Evolutionary conservation across 2,797 vertebrate species (phyloP).

Genomic region (Oreonectes daqikongensis): DNA sequence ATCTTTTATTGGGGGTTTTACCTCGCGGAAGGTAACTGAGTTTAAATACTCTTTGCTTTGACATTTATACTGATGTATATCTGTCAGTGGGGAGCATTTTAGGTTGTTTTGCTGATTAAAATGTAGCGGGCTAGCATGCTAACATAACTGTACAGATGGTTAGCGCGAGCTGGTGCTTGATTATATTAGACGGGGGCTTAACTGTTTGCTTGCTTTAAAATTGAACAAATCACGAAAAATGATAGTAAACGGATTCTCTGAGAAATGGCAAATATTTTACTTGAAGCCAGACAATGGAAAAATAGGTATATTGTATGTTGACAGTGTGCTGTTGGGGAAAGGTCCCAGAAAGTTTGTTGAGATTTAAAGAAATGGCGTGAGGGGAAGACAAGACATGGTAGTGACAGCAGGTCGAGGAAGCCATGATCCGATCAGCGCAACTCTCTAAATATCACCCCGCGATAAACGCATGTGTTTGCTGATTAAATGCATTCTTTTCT

Average conservation of each 20-base stretch:
- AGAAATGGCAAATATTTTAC: slow-evolving; percentile 34
- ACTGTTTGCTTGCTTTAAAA: slow-evolving; percentile 22
- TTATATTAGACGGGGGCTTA: slow-evolving; percentile 16
- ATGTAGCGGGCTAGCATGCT: slow-evolving; percentile 49
- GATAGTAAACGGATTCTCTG: neutral
- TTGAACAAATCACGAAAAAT: slow-evolving; percentile 1
- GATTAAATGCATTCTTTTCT: neutral
- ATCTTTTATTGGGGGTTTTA: slow-evolving; percentile 52
- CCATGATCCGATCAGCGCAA: slow-evolving; percentile 72
- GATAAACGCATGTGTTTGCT: neutral
- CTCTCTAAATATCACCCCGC: slow-evolving; percentile 21
- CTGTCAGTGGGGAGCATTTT: neutral
- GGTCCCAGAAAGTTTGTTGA: slow-evolving; percentile 52
- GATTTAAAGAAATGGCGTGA: slow-evolving; percentile 58
- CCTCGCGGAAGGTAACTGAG: slow-evolving; percentile 57
- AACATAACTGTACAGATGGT: slow-evolving; percentile 51
- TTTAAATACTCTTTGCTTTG: slow-evolving; percentile 51
- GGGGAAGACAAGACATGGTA: slow-evolving; percentile 41
- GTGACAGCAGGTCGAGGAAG: slow-evolving; percentile 62
- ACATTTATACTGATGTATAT: slow-evolving; percentile 20
- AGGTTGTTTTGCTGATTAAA: neutral
- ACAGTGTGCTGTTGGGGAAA: slow-evolving; percentile 2
- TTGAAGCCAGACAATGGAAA: neutral
- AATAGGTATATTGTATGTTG: neutral
- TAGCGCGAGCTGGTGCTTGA: slow-evolving; percentile 12